These are phyloP conservation scores for Aporophyla lueneburgensis DNA, from an alignment of 2,888 invertebrate genomes.

Conservation along the genomic window DNA sequence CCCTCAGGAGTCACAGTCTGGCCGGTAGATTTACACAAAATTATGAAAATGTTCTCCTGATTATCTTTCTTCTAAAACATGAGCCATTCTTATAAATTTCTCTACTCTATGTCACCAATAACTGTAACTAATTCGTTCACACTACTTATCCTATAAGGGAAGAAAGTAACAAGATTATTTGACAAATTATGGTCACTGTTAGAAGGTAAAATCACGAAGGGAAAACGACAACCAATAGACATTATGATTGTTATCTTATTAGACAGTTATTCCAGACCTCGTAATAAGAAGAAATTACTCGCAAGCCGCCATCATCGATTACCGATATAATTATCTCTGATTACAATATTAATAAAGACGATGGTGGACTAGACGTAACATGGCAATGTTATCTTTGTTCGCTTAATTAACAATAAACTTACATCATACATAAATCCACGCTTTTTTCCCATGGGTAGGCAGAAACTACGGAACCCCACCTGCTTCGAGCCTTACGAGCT, in stretches of 20 bases:
- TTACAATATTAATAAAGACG: constrained; percentile 20
- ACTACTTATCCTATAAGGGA: not conserved
- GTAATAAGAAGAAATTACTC: constrained; percentile 13
- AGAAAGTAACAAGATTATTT: constrained; percentile 11
- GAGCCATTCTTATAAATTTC: not conserved
- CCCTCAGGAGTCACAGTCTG: not conserved
- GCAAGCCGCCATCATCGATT: not conserved
- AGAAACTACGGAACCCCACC: too few relatives aligned
- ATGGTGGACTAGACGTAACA: not conserved
- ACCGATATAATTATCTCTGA: constrained; percentile 25
- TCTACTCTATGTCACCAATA: not conserved
- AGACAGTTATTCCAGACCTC: constrained; percentile 14
- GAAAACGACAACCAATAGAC: not conserved
- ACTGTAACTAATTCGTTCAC: not conserved
- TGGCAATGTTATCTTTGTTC: not conserved
- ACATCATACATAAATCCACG: not conserved
- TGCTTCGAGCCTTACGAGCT: too few relatives aligned
- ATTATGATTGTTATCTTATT: constrained; percentile 27
- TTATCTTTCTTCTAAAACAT: not conserved
- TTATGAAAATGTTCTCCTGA: not conserved
- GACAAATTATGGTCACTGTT: constrained; percentile 5
- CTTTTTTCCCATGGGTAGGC: not conserved
- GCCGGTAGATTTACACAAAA: not conserved
- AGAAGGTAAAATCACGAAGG: constrained; percentile 6
- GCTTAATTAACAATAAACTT: not conserved